phyloP scores from a whole-genome alignment of 2,797 vertebrate species.

The Peromyscus eremicus region DNA sequence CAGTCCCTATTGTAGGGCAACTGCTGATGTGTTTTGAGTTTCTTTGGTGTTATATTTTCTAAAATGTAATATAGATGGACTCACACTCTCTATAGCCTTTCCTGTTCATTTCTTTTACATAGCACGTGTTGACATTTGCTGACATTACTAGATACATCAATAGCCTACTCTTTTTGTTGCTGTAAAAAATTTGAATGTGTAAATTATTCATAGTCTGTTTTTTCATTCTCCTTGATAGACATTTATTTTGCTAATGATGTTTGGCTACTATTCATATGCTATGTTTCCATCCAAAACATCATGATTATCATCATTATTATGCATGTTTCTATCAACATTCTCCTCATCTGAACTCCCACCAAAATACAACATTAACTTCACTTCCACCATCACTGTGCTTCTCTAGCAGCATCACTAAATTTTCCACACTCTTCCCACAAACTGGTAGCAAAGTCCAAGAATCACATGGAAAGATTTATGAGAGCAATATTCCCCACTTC shows the following conservation, averaged over 20 bases:
- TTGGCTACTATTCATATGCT: background rate
- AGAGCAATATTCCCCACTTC: background rate
- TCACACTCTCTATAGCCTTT: background rate
- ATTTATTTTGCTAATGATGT: background rate
- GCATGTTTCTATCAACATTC: background rate
- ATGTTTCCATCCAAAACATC: background rate
- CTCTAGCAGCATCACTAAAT: background rate
- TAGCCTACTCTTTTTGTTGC: background rate
- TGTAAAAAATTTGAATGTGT: background rate
- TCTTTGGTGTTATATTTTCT: background rate
- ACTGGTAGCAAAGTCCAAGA: background rate
- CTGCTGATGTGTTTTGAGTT: background rate
- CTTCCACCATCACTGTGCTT: background rate
- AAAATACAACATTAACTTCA: background rate
- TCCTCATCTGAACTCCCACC: background rate
- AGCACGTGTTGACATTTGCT: background rate
- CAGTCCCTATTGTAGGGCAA: background rate
- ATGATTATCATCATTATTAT: background rate
- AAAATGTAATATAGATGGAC: background rate
- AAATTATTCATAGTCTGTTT: background rate
- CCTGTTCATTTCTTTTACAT: background rate
- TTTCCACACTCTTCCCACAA: background rate
- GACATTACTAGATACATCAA: background rate
- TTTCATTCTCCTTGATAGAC: background rate
- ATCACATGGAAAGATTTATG: background rate